Percentiles rank a stretch among this genome's conserved stretches.
phyloP scores from a whole-genome alignment of 2,888 invertebrate species.

The Archips crataeganus region DNA sequence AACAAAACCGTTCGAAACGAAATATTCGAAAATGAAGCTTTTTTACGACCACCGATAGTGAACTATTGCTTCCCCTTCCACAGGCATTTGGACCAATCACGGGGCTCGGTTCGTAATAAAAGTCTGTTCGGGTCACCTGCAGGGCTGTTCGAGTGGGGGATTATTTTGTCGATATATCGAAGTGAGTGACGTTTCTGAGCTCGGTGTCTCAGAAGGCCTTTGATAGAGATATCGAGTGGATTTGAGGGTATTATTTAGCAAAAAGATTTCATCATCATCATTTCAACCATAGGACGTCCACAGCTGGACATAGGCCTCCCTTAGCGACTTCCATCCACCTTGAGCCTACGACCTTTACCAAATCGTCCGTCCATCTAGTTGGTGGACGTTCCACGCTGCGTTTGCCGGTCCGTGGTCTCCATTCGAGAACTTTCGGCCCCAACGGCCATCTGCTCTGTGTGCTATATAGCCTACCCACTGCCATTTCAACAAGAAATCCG shows the following conservation, averaged over 20 bases:
- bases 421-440: too few relatives aligned
- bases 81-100: slow-evolving; percentile 5
- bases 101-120: background rate
- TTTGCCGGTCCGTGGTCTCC: too few relatives aligned
- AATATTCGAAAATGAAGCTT: slow-evolving; percentile 1
- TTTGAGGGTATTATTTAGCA: background rate
- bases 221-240: background rate
- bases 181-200: background rate
- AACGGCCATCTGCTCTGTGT: too few relatives aligned
- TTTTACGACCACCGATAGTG: slow-evolving; percentile 17
- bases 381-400: too few relatives aligned
- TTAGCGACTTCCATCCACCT: too few relatives aligned
- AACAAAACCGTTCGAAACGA: background rate
- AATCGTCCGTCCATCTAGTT: too few relatives aligned
- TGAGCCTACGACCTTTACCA: too few relatives aligned
- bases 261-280: too few relatives aligned
- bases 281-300: too few relatives aligned
- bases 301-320: too few relatives aligned
- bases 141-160: slow-evolving; percentile 1
- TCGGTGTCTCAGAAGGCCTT: background rate
- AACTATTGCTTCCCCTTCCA: slow-evolving; percentile 15
- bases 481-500: too few relatives aligned
- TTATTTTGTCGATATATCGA: slow-evolving; percentile 1
- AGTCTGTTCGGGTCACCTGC: slow-evolving; percentile 6
- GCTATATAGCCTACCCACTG: too few relatives aligned